Percentiles rank a stretch among this genome's conserved stretches.
Conservation (phyloP, 2,797 vertebrate species). For the Dromococcyx pavoninus region DNA sequence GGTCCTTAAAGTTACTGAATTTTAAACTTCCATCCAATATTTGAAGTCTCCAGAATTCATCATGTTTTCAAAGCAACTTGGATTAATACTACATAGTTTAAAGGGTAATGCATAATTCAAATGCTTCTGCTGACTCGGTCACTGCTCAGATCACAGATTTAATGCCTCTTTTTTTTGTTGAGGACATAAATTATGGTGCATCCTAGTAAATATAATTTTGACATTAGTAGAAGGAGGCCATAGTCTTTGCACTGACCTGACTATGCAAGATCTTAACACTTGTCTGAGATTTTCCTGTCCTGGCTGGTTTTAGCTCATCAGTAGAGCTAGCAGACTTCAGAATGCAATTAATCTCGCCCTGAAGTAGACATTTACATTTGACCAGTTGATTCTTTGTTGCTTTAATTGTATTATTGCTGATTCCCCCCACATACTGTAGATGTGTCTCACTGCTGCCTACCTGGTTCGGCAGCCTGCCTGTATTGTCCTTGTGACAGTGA, state of each 20-base stretch:
- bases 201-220: neutral
- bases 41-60: neutral
- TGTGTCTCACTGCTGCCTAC: neutral
- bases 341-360: conserved; percentile 22
- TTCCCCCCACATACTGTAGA: neutral
- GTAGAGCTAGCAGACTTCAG: neutral
- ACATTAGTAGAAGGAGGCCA: neutral
- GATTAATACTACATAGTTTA: neutral
- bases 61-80: neutral
- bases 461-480: neutral
- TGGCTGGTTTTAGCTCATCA: neutral
- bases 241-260: neutral
- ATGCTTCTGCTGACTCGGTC: neutral
- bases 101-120: conserved; percentile 18
- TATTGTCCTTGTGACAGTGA: neutral
- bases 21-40: neutral
- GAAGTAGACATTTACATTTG: conserved; percentile 20
- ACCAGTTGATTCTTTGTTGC: neutral
- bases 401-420: conserved; percentile 26
- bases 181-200: neutral
- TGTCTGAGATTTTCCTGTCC: neutral
- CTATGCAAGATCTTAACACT: neutral
- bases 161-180: neutral
- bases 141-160: neutral
- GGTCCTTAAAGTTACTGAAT: neutral